Percentiles rank a stretch among this genome's conserved stretches.
These are phyloP conservation scores for Gnatocerus cornutus DNA, from an alignment of 2,888 invertebrate species.

Conservation along the genomic window DNA sequence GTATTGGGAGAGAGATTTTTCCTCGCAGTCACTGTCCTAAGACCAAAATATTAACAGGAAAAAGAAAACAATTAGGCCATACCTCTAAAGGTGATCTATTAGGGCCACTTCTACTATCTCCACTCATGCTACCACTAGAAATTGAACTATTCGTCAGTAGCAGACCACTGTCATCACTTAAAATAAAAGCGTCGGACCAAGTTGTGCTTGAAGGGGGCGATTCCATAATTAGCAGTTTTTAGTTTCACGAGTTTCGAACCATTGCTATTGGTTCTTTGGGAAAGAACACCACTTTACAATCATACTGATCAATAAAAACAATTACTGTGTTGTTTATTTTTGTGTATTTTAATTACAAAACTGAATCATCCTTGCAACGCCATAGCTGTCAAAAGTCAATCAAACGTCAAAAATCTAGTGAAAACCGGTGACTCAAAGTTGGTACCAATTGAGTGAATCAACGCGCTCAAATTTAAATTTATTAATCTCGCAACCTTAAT, in stretches of 20 bases:
- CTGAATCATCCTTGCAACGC: slow-evolving; percentile 37
- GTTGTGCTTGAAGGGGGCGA: slow-evolving; percentile 84
- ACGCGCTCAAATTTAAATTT: background rate
- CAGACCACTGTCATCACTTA: slow-evolving; percentile 85
- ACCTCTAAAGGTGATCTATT: slow-evolving; percentile 82
- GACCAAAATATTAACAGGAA: slow-evolving; percentile 67
- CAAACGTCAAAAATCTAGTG: slow-evolving; percentile 9
- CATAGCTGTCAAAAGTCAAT: slow-evolving; percentile 29
- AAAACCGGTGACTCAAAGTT: slow-evolving; percentile 11
- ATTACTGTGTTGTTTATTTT: slow-evolving; percentile 33
- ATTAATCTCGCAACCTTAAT: background rate
- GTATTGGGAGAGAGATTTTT: slow-evolving; percentile 83
- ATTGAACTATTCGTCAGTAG: slow-evolving; percentile 82
- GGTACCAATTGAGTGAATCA: background rate
- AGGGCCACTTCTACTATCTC: slow-evolving; percentile 80
- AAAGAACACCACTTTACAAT: background rate
- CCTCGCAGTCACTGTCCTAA: slow-evolving; percentile 88
- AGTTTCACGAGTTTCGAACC: background rate
- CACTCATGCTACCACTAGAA: slow-evolving; percentile 82
- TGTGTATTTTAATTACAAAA: slow-evolving; percentile 30
- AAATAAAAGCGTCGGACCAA: slow-evolving; percentile 82
- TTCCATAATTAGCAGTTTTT: slow-evolving; percentile 74
- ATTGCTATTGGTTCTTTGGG: background rate
- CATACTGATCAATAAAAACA: slow-evolving; percentile 6
- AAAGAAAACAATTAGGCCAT: slow-evolving; percentile 56